These are phyloP conservation scores for Jaculus jaculus DNA, from an alignment of 2,113 vertebrate genomes.

Conservation along the genomic window DNA sequence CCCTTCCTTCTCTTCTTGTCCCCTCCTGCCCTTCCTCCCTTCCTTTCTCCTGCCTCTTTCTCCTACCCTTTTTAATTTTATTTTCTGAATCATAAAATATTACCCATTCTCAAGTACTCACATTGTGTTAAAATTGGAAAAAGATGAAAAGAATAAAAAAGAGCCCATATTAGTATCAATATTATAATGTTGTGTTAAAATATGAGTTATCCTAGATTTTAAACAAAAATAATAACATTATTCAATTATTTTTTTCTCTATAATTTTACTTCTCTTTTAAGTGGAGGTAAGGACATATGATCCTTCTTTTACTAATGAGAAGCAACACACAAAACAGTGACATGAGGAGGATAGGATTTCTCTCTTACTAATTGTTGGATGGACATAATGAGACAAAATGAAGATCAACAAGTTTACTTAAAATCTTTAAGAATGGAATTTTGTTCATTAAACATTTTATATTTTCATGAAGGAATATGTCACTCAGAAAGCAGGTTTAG, in stretches of 20 bases:
- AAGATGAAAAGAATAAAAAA: slow-evolving; percentile 28
- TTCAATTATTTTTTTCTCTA: background rate
- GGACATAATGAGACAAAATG: background rate
- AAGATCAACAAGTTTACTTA: background rate
- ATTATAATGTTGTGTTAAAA: background rate
- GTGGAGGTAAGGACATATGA: background rate
- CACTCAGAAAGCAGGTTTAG: background rate
- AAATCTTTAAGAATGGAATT: slow-evolving; percentile 7
- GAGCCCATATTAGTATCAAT: background rate
- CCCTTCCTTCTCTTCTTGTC: no score
- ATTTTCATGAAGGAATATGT: background rate
- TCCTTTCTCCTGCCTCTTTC: no score
- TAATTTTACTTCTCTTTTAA: background rate
- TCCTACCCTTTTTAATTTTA: no score
- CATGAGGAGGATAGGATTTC: background rate
- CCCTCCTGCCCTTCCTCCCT: no score
- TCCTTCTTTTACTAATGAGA: background rate
- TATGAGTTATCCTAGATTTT: background rate
- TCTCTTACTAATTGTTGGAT: background rate
- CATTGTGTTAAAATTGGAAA: slow-evolving; percentile 28
- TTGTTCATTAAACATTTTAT: background rate
- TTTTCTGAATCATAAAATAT: background rate
- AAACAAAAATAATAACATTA: background rate
- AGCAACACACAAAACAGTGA: background rate
- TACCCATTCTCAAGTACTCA: background rate